Base-by-base conservation (phyloP, 2,113 vertebrate genomes). In the Stomatorhinus ivindoensis region DNA sequence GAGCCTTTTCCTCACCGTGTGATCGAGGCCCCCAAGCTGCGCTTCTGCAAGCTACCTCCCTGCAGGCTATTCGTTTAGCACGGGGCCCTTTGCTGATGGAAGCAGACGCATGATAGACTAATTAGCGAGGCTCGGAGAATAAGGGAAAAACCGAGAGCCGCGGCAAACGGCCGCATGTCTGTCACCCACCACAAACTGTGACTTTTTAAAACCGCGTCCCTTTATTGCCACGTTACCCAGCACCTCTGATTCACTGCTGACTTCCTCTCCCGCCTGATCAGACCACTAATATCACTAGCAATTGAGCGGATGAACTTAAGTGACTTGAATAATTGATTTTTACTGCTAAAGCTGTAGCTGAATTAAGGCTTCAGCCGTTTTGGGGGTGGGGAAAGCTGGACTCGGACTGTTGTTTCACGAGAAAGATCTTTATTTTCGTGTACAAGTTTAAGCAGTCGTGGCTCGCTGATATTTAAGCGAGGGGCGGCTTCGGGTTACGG, bases 401-500 rank as follows among this genome's bases (percentile, higher is more conserved):
- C 15, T 80, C 73, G 5, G 3, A 48, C 82, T 24, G 3, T 15
- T 46, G n/a, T 11, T 9, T 47, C 42, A 44, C 82, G 1, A 2
- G 19, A 24, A 24, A 84, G 82, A 21, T 5, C 24, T 85, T 85
- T 85, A 27, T 50, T 46, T 47, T 11, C 46, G 7, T 27, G 10
- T n/a, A 48, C 42, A n/a, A 11, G 46, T 85, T 85, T 4, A 85
- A 85, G 31, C 31, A 5, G 5, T 3, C n/a, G 0, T 24, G 58
- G 19, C 61, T 88, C 13, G 1, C 51, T 24, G 88, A 80, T 88
- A 92, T 61, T 91, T 61, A 90, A 92, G 47, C 87, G 51, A 61
- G 51, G 9, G 39, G 17, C 1, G 31, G 86, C 91, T 90, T 92
- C 90, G 91, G 87, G 90, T 93, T 93, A 91, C 91, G 35, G 53